These are phyloP conservation scores for Stichopus horrens DNA, from an alignment of 53 echinoderm and acorn worm genomes.

Conservation along the genomic window DNA sequence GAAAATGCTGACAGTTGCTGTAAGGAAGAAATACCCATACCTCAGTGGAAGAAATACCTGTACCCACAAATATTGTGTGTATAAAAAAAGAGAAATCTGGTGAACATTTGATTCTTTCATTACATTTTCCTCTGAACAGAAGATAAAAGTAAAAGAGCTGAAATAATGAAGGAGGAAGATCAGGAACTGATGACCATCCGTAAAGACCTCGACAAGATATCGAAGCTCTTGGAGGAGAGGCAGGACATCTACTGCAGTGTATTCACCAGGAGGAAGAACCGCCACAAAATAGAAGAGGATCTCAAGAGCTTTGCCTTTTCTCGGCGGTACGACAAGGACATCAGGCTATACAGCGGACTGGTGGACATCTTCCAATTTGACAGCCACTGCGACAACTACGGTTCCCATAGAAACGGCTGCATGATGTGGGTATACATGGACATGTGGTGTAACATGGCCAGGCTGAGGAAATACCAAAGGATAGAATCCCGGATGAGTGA, in stretches of 20 bases:
- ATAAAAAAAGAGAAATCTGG: too few relatives aligned
- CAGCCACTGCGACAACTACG: constrained; percentile 50
- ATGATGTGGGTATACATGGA: constrained; percentile 92
- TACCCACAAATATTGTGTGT: too few relatives aligned
- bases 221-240: constrained; percentile 55
- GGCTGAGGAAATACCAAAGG: constrained; percentile 63
- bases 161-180: constrained; percentile 34
- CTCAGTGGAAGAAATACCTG: too few relatives aligned
- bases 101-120: too few relatives aligned
- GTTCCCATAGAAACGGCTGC: constrained; percentile 60
- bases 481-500: neutral
- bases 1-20: too few relatives aligned
- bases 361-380: constrained; percentile 69
- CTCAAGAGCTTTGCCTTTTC: constrained; percentile 56
- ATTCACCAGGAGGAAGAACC: constrained; percentile 36
- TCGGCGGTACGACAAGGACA: constrained; percentile 62
- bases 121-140: neutral
- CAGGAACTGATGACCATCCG: constrained; percentile 39
- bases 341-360: constrained; percentile 60
- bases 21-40: too few relatives aligned
- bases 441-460: constrained; percentile 63
- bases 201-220: constrained; percentile 62
- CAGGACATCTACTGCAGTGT: constrained; percentile 77
- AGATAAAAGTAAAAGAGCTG: neutral
- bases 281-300: constrained; percentile 56